Evolutionary conservation across 2,888 invertebrate species (phyloP).

Genomic region (Heliconius charithonia): DNA sequence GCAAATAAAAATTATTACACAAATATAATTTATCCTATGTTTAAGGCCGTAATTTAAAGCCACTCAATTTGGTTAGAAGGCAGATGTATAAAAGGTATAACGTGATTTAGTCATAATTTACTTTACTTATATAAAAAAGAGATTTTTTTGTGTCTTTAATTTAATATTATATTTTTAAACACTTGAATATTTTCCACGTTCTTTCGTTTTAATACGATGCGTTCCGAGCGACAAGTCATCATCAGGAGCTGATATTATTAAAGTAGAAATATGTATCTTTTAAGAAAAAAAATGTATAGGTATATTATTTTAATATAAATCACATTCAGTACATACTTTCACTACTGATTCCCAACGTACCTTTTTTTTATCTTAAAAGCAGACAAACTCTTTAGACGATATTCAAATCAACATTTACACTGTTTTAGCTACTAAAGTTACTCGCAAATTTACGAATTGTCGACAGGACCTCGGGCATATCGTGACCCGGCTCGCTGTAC

Average conservation of each 20-base stretch:
- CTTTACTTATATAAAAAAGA: neutral
- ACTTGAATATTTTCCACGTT: neutral
- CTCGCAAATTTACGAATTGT: constrained; percentile 76
- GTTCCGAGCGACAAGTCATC: no score
- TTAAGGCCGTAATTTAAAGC: constrained; percentile 5
- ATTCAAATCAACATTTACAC: constrained; percentile 61
- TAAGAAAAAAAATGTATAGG: no score
- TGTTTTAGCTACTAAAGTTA: constrained; percentile 62
- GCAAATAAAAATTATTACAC: constrained; percentile 22
- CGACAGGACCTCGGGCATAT: constrained; percentile 72
- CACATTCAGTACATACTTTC: no score
- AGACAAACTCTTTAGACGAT: no score
- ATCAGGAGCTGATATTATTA: no score
- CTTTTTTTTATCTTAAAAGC: no score
- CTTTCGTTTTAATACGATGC: constrained; percentile 29
- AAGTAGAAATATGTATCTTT: no score
- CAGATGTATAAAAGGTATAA: neutral
- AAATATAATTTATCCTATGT: constrained; percentile 17
- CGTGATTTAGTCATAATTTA: no score
- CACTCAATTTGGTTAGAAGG: neutral
- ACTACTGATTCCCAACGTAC: no score
- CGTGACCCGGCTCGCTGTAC: constrained; percentile 74
- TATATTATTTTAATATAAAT: no score
- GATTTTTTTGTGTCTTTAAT: neutral
- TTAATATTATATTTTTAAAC: neutral